These are phyloP conservation scores for Lucilia sericata DNA, from an alignment of 1,140 invertebrate genomes.

Conservation along the genomic window DNA sequence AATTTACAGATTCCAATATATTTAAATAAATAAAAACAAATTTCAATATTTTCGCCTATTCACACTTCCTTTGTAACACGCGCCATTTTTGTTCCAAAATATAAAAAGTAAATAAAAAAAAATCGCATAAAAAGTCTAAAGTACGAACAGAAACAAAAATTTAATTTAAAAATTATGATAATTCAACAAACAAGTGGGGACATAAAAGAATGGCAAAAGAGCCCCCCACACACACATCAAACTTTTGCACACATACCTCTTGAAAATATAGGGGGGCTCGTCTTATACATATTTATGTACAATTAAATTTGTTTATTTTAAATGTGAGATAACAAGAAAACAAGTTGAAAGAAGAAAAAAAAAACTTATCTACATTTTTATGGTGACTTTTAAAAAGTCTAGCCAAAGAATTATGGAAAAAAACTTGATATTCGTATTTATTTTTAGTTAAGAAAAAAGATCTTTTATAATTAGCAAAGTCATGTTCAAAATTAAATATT, in stretches of 20 bases:
- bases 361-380: neutral
- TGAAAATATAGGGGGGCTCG: neutral
- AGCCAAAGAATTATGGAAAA: conserved; percentile 6
- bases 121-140: neutral
- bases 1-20: too few species aligned
- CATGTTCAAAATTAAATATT: too few species aligned
- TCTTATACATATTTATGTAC: neutral
- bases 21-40: too few species aligned
- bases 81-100: too few species aligned
- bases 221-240: neutral
- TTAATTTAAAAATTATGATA: conserved; percentile 14
- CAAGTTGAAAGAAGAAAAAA: neutral
- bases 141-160: neutral
- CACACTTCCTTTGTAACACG: too few species aligned
- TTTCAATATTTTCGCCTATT: too few species aligned
- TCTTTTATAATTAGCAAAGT: too few species aligned
- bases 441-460: too few species aligned
- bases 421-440: neutral
- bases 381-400: neutral
- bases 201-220: neutral
- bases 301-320: neutral
- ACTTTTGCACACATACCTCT: neutral
- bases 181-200: neutral
- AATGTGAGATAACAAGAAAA: neutral
- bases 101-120: too few species aligned